Conservation (phyloP, 1,140 invertebrate species). For the Anadara kagoshimensis region DNA sequence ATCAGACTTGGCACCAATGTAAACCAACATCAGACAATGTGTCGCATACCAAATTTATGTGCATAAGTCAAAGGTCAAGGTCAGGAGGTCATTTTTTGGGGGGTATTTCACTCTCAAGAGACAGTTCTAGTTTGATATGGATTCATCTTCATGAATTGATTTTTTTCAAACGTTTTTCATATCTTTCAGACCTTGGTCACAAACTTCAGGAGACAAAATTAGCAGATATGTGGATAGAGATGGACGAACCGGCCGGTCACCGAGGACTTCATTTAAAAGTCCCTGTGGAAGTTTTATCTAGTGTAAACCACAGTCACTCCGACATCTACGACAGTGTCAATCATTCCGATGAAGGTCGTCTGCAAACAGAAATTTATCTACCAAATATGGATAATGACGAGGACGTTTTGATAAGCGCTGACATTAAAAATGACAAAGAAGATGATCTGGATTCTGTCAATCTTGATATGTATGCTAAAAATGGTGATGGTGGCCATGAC, state of each 20-base stretch:
- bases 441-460: too few species aligned
- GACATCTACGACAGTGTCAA: constrained; percentile 5
- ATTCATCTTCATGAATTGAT: not conserved
- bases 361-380: constrained; percentile 45
- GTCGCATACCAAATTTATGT: too few species aligned
- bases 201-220: constrained; percentile 19
- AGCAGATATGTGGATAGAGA: constrained; percentile 19
- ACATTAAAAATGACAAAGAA: not conserved
- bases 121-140: not conserved
- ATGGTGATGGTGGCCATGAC: not conserved
- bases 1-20: too few species aligned
- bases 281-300: constrained; percentile 24
- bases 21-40: too few species aligned
- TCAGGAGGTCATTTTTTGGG: too few species aligned
- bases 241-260: constrained; percentile 3
- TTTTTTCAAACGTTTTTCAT: too few species aligned
- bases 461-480: constrained; percentile 1
- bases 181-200: not conserved
- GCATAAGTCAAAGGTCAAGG: too few species aligned
- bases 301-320: too few species aligned
- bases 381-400: too few species aligned
- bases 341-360: not conserved
- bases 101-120: too few species aligned
- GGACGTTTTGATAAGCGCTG: too few species aligned
- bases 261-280: constrained; percentile 25